Evolutionary conservation across 2,888 invertebrate genomes (phyloP).

Genomic region (Agriotes lineatus): DNA sequence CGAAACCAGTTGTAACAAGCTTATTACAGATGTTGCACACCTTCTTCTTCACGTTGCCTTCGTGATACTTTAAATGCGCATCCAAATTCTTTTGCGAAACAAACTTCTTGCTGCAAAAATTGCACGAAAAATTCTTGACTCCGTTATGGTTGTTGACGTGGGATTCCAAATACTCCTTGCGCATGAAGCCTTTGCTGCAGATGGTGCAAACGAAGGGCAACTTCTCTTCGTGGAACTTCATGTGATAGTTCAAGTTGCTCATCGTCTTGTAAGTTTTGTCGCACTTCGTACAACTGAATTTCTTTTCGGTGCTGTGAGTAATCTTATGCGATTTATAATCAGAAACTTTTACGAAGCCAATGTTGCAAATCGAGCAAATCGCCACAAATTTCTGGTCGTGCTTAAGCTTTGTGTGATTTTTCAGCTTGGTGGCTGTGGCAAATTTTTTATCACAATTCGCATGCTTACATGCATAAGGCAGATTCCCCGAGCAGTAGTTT

Average conservation of each 20-base stretch:
- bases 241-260: slow-evolving; percentile 64
- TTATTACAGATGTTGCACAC: slow-evolving; percentile 63
- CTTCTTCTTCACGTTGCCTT: slow-evolving; percentile 57
- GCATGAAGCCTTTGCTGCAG: slow-evolving; percentile 62
- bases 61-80: slow-evolving; percentile 62
- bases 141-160: slow-evolving; percentile 62
- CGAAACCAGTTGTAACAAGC: slow-evolving; percentile 58
- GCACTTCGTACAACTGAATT: slow-evolving; percentile 61
- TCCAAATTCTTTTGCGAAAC: slow-evolving; percentile 63
- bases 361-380: slow-evolving; percentile 64
- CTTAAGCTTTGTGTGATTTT: slow-evolving; percentile 61
- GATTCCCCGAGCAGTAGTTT: slow-evolving; percentile 60
- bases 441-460: slow-evolving; percentile 61
- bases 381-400: slow-evolving; percentile 64
- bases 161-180: slow-evolving; percentile 63
- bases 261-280: slow-evolving; percentile 62
- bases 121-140: slow-evolving; percentile 60
- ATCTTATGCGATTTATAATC: slow-evolving; percentile 64
- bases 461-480: slow-evolving; percentile 59
- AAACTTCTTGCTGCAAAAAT: slow-evolving; percentile 60
- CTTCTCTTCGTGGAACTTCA: slow-evolving; percentile 59
- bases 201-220: slow-evolving; percentile 60
- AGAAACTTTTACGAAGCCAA: slow-evolving; percentile 62
- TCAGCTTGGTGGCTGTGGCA: slow-evolving; percentile 60
- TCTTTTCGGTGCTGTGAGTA: slow-evolving; percentile 63